These are phyloP conservation scores for Atractosteus spatula DNA, from an alignment of 2,113 vertebrate genomes.

Conservation along the genomic window DNA sequence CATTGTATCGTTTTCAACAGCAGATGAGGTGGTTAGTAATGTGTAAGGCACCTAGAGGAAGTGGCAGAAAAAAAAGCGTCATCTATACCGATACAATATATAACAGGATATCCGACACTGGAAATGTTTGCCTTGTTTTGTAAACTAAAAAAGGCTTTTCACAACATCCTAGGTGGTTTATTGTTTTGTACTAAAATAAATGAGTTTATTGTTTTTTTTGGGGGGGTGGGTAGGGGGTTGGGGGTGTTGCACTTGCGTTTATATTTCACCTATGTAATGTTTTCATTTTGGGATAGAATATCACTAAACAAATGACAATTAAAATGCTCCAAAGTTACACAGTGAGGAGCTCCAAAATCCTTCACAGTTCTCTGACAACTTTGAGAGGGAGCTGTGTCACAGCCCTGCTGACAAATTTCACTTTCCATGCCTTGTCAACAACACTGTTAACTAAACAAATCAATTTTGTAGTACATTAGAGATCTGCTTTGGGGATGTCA, in stretches of 20 bases:
- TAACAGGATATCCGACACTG: conserved; percentile 63
- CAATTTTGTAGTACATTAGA: conserved; percentile 69
- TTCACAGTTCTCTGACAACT: not conserved
- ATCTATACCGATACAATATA: conserved; percentile 43
- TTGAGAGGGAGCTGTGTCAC: conserved; percentile 23
- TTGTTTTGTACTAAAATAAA: not conserved
- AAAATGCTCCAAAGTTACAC: conserved; percentile 2
- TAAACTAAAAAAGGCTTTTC: conserved; percentile 21
- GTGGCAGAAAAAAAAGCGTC: conserved; percentile 43
- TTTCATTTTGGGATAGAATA: not conserved
- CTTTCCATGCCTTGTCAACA: conserved; percentile 3
- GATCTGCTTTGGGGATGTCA: conserved; percentile 57
- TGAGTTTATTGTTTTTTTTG: not conserved
- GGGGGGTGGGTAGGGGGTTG: not conserved
- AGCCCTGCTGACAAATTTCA: conserved; percentile 4
- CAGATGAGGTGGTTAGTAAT: conserved; percentile 50
- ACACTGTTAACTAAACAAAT: conserved; percentile 44
- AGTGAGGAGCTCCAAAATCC: not conserved
- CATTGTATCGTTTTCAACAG: conserved; percentile 16
- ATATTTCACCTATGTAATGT: not conserved
- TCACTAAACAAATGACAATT: not conserved
- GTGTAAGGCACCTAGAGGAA: conserved; percentile 50
- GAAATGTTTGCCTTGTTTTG: conserved; percentile 45
- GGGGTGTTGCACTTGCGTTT: not conserved
- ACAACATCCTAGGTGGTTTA: conserved; percentile 10